Percentiles rank a stretch among this genome's conserved stretches.
phyloP scores from a whole-genome alignment of 2,888 invertebrate genomes.

The Tenthredo distinguenda region DNA sequence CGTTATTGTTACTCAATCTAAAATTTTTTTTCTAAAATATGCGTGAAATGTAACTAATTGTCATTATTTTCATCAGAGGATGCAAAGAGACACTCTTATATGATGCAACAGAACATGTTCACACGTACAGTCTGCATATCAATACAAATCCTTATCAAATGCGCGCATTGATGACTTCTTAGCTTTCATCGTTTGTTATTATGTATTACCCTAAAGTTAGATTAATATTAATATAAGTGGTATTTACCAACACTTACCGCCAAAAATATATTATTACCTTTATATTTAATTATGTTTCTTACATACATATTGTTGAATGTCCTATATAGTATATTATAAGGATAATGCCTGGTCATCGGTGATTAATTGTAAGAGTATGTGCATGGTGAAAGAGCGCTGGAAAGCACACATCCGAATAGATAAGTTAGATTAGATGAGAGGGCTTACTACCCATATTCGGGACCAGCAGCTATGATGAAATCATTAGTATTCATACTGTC shows the following conservation, averaged over 20 bases:
- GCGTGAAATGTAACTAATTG: neutral
- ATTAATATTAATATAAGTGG: slow-evolving; percentile 41
- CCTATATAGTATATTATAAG: slow-evolving; percentile 53
- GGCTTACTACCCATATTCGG: slow-evolving; percentile 30
- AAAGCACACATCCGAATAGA: slow-evolving; percentile 19
- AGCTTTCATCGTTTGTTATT: slow-evolving; percentile 34
- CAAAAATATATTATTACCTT: slow-evolving; percentile 71
- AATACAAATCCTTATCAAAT: slow-evolving; percentile 44
- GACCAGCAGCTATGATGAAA: slow-evolving; percentile 24
- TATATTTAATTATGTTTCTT: slow-evolving; percentile 60
- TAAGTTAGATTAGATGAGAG: slow-evolving; percentile 19
- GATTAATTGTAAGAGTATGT: slow-evolving; percentile 25
- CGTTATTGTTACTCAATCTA: neutral
- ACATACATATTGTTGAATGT: slow-evolving; percentile 57
- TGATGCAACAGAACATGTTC: neutral
- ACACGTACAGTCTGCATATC: slow-evolving; percentile 5
- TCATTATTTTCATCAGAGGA: neutral
- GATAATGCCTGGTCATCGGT: slow-evolving; percentile 48
- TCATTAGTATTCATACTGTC: slow-evolving; percentile 13
- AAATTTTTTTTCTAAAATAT: neutral
- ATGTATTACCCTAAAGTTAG: neutral
- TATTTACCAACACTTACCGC: slow-evolving; percentile 60
- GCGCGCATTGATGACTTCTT: slow-evolving; percentile 43
- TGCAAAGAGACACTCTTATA: slow-evolving; percentile 10
- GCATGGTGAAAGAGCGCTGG: slow-evolving; percentile 38